A percentile compares a stretch with the other conserved stretches of the same genome.
Evolutionary conservation across 2,113 vertebrate genomes (phyloP).

Genomic region (Malaclemys terrapin): DNA sequence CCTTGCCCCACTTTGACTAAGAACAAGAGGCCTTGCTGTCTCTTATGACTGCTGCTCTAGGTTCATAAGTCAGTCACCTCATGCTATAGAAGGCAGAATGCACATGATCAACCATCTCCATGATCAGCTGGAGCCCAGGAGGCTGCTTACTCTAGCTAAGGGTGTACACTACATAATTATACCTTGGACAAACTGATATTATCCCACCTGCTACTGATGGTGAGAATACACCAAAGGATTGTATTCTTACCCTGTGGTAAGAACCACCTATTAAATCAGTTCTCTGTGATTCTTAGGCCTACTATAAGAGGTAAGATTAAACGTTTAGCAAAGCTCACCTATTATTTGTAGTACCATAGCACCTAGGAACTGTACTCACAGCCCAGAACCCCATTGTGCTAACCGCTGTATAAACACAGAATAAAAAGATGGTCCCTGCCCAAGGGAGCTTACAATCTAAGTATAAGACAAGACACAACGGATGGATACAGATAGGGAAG

Average conservation of each 20-base stretch:
- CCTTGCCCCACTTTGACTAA: neutral
- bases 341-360: neutral
- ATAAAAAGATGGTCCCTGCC: neutral
- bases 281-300: neutral
- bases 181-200: constrained; percentile 1
- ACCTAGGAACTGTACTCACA: neutral
- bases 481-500: neutral
- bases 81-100: neutral
- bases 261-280: neutral
- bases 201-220: neutral
- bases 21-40: too few species aligned
- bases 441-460: neutral
- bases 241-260: neutral
- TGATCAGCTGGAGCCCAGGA: neutral
- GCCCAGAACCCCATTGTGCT: neutral
- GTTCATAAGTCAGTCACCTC: neutral
- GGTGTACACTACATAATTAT: neutral
- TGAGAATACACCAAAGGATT: neutral
- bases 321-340: neutral
- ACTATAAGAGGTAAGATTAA: neutral
- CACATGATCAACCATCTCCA: neutral
- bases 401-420: neutral
- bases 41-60: neutral
- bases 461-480: neutral
- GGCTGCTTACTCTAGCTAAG: neutral